Base-by-base conservation (phyloP, 2,888 invertebrate species). In the Saturnia japonica region DNA sequence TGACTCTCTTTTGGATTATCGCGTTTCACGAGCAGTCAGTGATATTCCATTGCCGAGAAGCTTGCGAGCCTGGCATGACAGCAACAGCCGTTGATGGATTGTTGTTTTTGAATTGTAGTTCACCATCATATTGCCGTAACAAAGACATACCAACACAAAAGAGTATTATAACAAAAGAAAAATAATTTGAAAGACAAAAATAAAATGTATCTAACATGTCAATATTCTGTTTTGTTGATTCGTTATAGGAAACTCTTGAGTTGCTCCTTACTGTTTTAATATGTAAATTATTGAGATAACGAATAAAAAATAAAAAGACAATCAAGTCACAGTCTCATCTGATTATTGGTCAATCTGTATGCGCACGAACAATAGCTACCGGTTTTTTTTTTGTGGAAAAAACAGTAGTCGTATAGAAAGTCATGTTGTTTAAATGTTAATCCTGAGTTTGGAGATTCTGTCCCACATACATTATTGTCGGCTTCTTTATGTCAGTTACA, bases 401-500 rank as follows among this genome's bases (percentile, higher is more conserved):
- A 80, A 86, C 86, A 85, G 86, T 84, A 87, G 86, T 83, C 80
- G 76, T 80, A 82, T 81, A 81, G 82, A 83, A 83, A 83, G 84
- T 77, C 70, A 80, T 79, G 83, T 82, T 78, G 75, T 85, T 83
- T 82, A 82, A 77, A 88, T 87, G 83, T 75, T 81, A 87, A 88
- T 87, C 74, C 74, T 70, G 75, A 75, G 75, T 79, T 80, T 45
- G 67, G 77, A 80, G 79, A 81, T 78, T 81, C 77, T 75, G 81
- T 88, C 88, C 76, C 88, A 87, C 86, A 87, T 88, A 85, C 80
- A 85, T 88, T 86, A 85, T 67, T n/a, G 72, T 81, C 86, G 87
- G 86, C 74, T 72, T 76, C 80, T 83, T 87, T 85, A 80, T 80
- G 75, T 70, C 72, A 74, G 19, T n/a, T 40, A 34, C 64, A 40